phyloP scores from a whole-genome alignment of 1,140 invertebrate species.

The Bombus ignitus region DNA sequence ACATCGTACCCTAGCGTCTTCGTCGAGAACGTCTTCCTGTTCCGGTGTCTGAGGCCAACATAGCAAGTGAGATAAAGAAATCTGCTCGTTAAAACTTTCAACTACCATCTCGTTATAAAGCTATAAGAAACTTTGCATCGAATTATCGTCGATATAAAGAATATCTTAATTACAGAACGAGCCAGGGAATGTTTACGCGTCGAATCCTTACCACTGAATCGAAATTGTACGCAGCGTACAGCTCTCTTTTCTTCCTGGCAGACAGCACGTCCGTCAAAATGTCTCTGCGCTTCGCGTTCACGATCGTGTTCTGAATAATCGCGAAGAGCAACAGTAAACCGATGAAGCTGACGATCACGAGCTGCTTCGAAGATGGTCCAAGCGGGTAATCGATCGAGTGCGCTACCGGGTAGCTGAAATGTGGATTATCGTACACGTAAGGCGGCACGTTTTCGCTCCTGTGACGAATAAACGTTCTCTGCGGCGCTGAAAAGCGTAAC shows the following conservation, averaged over 20 bases:
- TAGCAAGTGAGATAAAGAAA: not conserved
- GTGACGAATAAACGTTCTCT: conserved; percentile 36
- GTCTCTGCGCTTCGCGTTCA: conserved; percentile 74
- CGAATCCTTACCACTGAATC: conserved; percentile 63
- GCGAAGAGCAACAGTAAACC: conserved; percentile 79
- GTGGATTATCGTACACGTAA: conserved; percentile 56
- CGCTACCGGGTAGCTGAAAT: conserved; percentile 60
- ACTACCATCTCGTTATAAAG: not conserved
- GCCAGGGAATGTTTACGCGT: rapidly evolving
- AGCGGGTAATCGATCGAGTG: conserved; percentile 69
- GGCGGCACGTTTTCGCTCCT: conserved; percentile 47
- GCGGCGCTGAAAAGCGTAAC: conserved; percentile 38
- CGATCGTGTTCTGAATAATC: conserved; percentile 79
- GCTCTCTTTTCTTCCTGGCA: conserved; percentile 72
- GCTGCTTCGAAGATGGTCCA: conserved; percentile 75
- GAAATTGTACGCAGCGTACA: conserved; percentile 58
- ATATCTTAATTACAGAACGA: not conserved
- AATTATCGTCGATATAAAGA: not conserved
- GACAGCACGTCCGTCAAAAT: conserved; percentile 72
- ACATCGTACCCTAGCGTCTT: conserved; percentile 76
- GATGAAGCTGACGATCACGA: conserved; percentile 79
- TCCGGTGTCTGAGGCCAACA: conserved; percentile 68
- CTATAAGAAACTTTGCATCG: not conserved
- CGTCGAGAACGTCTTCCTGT: conserved; percentile 72
- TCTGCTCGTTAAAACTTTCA: not conserved